Evolutionary conservation across 2,888 invertebrate species (phyloP).

Genomic region (Dryococelus australis): DNA sequence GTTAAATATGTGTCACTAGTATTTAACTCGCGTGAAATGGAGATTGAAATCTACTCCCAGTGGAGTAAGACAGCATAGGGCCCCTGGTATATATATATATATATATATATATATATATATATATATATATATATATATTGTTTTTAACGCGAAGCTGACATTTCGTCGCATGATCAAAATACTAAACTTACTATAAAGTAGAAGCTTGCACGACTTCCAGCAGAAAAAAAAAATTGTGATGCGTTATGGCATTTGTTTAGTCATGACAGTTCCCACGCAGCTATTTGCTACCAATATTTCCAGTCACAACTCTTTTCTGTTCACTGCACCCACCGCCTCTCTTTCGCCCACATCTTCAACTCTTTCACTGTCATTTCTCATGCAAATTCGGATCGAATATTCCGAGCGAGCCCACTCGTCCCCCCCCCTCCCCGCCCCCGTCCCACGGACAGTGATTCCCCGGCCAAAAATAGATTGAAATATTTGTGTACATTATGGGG

Average conservation of each 20-base stretch:
- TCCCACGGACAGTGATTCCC: background rate
- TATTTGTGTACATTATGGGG: conserved; percentile 16
- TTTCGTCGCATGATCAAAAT: no score
- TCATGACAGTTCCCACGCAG: background rate
- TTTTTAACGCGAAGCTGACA: no score
- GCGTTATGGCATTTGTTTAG: background rate
- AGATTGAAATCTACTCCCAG: no score
- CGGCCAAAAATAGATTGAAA: background rate
- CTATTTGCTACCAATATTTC: background rate
- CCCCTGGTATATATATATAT: no score
- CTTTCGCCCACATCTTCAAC: background rate
- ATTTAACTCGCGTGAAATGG: no score
- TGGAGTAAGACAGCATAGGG: no score
- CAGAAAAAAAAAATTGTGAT: background rate
- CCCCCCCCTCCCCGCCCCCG: background rate
- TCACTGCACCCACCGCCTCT: background rate
- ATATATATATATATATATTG: no score
- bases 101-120: no score
- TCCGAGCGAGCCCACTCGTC: background rate
- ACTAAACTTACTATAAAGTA: no score
- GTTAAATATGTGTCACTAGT: no score
- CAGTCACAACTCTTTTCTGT: background rate
- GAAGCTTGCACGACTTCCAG: no score
- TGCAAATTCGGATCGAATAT: background rate
- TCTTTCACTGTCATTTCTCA: background rate